Base-by-base conservation (phyloP, 2,888 invertebrate genomes). In the Tetragonula carbonaria region DNA sequence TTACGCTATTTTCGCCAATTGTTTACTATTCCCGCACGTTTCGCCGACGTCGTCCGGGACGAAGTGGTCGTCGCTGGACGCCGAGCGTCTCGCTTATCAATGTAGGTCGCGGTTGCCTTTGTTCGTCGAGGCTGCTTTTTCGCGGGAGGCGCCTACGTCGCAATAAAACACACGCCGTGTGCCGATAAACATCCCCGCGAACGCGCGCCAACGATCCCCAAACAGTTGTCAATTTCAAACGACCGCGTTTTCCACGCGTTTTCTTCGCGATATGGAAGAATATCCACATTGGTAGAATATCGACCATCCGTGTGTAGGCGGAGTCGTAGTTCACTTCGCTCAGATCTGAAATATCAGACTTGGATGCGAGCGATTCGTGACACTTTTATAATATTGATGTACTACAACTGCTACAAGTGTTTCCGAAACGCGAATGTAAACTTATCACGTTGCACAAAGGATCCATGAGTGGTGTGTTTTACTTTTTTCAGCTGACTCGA, bases 1-100 rank as follows among this genome's bases (percentile, higher is more conserved):
- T 85, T 86, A 85, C 78, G 79, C 86, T 85, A 85, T 86, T 86
- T 85, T 76, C 76, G 73, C 74, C 86, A 79, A 82, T 81, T 85
- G 86, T 82, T 81, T 86, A 82, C 86, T 74, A 72, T 70, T 79
- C 71, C 8, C 78, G 71, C 67, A 63, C 71, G 84, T 81, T 78
- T 74, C 75, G 65, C 81, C 73, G 55, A 62, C 84, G 65, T 62
- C 74, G 82, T 79, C 66, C 76, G 28, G 33, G 33, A 33, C 67
- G 50, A 14, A 59, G 79, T 78, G 33, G 33, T 33, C 33, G 33
- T 33, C 55, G 62, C 73, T 68, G 33, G 23, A 16, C 50, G 57
- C 45, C 59, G 50, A 73, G 65, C 51, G 66, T 74, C 71, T 63
- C 38, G 71, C 75, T 82, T 83, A 79, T 84, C 84, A 75, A 84